These are phyloP conservation scores for Thaumetopoea pityocampa DNA, from an alignment of 1,140 invertebrate genomes.

Conservation along the genomic window DNA sequence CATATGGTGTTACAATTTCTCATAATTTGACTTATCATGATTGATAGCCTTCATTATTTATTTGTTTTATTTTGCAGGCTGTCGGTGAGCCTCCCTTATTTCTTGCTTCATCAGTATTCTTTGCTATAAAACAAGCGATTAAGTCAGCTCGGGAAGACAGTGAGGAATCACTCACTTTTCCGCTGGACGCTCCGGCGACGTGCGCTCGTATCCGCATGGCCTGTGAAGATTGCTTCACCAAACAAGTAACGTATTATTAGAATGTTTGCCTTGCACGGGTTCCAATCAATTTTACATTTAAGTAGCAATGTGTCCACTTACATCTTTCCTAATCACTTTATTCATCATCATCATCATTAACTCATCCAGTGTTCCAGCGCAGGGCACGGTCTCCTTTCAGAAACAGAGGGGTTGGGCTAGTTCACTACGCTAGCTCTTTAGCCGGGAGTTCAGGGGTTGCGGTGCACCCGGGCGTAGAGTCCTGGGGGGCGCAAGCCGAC, in stretches of 20 bases:
- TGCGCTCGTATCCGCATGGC: constrained; percentile 81
- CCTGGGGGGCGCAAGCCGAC: too few species aligned
- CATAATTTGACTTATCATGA: too few species aligned
- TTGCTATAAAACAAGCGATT: constrained; percentile 78
- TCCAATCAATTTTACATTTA: not conserved
- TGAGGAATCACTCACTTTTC: constrained; percentile 64
- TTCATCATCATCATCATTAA: too few species aligned
- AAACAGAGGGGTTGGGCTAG: too few species aligned
- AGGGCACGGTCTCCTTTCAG: too few species aligned
- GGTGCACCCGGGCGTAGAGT: too few species aligned
- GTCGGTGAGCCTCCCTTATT: constrained; percentile 84
- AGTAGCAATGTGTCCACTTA: too few species aligned
- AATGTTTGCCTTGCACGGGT: not conserved
- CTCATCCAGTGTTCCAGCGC: too few species aligned
- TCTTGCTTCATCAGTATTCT: constrained; percentile 78
- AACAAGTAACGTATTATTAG: constrained; percentile 68
- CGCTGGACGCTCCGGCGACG: constrained; percentile 79
- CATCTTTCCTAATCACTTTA: too few species aligned
- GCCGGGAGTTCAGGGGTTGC: too few species aligned
- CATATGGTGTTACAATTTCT: not conserved
- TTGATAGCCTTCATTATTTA: not conserved
- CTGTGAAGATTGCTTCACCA: constrained; percentile 79
- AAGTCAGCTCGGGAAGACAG: constrained; percentile 50
- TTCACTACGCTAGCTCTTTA: too few species aligned
- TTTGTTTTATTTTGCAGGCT: constrained; percentile 55